Percentiles rank a stretch among this genome's conserved stretches.
phyloP scores from a whole-genome alignment of 1,140 invertebrate species.

The Neelides sp. region DNA sequence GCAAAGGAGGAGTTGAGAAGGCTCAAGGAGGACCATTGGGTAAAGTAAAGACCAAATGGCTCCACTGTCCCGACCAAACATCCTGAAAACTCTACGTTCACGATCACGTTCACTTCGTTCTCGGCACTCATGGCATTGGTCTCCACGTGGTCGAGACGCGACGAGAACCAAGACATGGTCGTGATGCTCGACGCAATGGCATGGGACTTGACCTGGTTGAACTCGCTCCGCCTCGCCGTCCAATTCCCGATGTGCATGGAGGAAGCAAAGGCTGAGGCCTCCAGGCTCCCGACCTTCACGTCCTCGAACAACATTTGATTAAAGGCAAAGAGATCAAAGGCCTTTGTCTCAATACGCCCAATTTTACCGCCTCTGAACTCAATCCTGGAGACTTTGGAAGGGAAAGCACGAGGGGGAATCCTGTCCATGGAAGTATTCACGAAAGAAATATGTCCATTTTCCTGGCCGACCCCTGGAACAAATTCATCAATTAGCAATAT shows the following conservation, averaged over 20 bases:
- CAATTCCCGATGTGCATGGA: constrained; percentile 45
- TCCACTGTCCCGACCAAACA: constrained; percentile 11
- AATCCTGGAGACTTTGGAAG: constrained; percentile 48
- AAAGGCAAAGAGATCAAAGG: constrained; percentile 52
- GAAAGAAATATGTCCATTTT: no score
- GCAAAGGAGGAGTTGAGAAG: constrained; percentile 22
- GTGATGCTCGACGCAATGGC: constrained; percentile 50
- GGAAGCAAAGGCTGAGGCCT: constrained; percentile 49
- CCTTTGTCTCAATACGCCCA: constrained; percentile 42
- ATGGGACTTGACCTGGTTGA: constrained; percentile 40
- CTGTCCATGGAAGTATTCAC: constrained; percentile 36
- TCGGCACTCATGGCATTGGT: constrained; percentile 9
- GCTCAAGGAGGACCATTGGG: constrained; percentile 19
- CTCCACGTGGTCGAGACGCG: constrained; percentile 7
- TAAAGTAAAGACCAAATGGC: constrained; percentile 15
- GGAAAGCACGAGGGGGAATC: constrained; percentile 49
- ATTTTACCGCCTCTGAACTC: constrained; percentile 45
- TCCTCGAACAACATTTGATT: constrained; percentile 47
- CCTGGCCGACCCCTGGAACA: no score
- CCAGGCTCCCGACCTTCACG: constrained; percentile 45
- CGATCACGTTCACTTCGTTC: no score
- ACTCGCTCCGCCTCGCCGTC: constrained; percentile 41
- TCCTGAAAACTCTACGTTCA: constrained; percentile 1
- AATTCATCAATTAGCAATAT: no score
- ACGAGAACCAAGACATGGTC: constrained; percentile 41